phyloP scores from a whole-genome alignment of 2,888 invertebrate genomes.

The Caenorhabditis sinica region DNA sequence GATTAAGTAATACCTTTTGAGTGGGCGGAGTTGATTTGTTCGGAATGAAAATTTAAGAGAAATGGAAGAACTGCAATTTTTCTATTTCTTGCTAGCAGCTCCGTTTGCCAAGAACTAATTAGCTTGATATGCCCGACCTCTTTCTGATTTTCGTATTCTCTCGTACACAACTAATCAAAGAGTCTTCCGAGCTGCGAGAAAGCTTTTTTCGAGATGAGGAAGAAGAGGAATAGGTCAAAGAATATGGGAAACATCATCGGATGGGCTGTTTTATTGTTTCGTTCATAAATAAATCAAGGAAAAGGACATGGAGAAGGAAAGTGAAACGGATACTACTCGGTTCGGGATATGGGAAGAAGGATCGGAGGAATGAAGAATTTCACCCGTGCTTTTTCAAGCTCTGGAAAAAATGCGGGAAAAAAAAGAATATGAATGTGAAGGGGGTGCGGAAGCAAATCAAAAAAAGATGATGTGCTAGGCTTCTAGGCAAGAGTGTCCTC shows the following conservation, averaged over 20 bases:
- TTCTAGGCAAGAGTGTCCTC: conserved; percentile 38
- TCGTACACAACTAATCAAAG: background rate
- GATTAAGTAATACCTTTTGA: background rate
- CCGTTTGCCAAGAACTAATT: conserved; percentile 26
- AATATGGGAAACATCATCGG: conserved; percentile 34
- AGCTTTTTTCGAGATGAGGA: conserved; percentile 9
- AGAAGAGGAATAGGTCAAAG: conserved; percentile 44
- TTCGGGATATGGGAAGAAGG: conserved; percentile 3
- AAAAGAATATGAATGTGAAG: background rate
- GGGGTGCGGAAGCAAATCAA: conserved; percentile 53
- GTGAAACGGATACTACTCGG: background rate
- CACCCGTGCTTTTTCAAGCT: conserved; percentile 40
- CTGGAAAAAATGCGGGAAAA: background rate
- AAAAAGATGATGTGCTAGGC: conserved; percentile 53
- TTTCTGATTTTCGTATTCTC: background rate
- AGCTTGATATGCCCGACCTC: conserved; percentile 21
- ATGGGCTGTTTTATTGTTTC: conserved; percentile 57
- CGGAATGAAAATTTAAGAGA: background rate
- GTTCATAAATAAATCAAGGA: conserved; percentile 49
- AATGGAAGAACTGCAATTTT: conserved; percentile 34
- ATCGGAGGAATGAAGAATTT: conserved; percentile 36
- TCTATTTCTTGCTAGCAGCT: conserved; percentile 2
- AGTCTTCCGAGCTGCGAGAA: background rate
- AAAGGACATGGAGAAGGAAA: conserved; percentile 32
- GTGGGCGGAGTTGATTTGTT: conserved; percentile 22